phyloP scores from a whole-genome alignment of 2,888 invertebrate genomes.

The Ormyrus thymus region DNA sequence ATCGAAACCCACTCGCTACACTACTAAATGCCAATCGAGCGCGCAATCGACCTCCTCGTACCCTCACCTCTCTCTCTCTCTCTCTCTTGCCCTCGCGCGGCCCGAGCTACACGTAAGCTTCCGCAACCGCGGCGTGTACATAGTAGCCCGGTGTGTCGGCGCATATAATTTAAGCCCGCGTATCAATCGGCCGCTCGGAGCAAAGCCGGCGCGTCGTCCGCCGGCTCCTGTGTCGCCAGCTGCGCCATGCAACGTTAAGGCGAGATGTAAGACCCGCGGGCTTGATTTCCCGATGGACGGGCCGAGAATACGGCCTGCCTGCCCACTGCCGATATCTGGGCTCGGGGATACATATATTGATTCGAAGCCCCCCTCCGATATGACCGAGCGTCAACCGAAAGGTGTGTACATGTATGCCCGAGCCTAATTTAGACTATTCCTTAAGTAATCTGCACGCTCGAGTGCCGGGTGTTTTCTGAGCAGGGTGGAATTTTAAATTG shows the following conservation, averaged over 20 bases:
- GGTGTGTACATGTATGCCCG: no score
- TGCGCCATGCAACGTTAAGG: neutral
- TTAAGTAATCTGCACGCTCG: neutral
- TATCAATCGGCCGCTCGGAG: conserved; percentile 8
- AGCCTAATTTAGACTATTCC: neutral
- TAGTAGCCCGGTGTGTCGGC: conserved; percentile 1
- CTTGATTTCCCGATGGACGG: conserved; percentile 35
- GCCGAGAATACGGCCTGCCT: neutral
- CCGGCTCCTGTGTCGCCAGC: neutral
- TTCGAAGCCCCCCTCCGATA: neutral
- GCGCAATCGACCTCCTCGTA: neutral
- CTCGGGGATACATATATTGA: conserved; percentile 10
- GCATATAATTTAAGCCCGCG: conserved; percentile 11
- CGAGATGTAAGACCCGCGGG: neutral
- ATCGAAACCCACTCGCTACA: neutral
- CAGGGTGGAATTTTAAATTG: neutral
- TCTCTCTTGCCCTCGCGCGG: neutral
- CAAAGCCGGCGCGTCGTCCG: neutral
- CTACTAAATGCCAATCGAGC: conserved; percentile 19
- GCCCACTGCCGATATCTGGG: neutral
- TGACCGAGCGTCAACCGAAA: no score
- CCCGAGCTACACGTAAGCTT: neutral
- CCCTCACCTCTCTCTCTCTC: no score
- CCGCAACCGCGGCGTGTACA: neutral
- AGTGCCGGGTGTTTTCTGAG: neutral